These are phyloP conservation scores for Exaiptasia diaphana DNA, from an alignment of 64 coral and sea anemone species.

Conservation along the genomic window DNA sequence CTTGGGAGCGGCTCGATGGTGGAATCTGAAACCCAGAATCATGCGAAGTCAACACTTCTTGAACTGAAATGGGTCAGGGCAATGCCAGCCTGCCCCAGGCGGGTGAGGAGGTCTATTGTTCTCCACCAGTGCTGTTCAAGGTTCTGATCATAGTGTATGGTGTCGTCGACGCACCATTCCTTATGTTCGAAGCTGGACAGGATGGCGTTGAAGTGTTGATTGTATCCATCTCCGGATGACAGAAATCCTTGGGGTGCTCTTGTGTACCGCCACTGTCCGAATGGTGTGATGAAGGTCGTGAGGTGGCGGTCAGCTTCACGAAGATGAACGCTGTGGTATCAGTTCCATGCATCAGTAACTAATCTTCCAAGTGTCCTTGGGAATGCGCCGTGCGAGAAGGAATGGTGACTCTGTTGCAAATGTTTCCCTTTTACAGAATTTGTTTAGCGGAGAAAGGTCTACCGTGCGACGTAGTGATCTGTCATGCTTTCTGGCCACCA, in stretches of 20 bases:
- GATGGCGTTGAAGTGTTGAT: neutral
- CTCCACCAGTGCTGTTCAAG: conserved; percentile 15
- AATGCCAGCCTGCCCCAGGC: conserved; percentile 20
- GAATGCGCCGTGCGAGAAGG: neutral
- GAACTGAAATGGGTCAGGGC: conserved; percentile 13
- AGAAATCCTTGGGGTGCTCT: neutral
- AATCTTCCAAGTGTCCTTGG: conserved; percentile 34
- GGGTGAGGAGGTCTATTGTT: conserved; percentile 35
- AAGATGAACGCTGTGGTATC: conserved; percentile 14
- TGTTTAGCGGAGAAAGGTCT: neutral
- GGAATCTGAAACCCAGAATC: conserved; percentile 16
- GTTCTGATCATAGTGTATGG: conserved; percentile 22
- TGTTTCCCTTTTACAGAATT: neutral
- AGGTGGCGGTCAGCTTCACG: conserved; percentile 2
- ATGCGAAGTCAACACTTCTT: conserved; percentile 19
- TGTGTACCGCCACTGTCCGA: neutral
- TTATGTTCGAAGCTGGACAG: neutral
- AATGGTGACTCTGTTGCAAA: neutral
- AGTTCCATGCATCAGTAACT: conserved; percentile 5
- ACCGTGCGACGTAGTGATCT: neutral
- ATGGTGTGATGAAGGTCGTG: too few relatives aligned
- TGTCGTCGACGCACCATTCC: neutral
- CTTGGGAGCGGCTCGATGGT: conserved; percentile 32
- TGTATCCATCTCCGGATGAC: neutral
- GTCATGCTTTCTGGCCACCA: neutral